These are phyloP conservation scores for Burhinus oedicnemus DNA, from an alignment of 2,113 vertebrate genomes.

Conservation along the genomic window DNA sequence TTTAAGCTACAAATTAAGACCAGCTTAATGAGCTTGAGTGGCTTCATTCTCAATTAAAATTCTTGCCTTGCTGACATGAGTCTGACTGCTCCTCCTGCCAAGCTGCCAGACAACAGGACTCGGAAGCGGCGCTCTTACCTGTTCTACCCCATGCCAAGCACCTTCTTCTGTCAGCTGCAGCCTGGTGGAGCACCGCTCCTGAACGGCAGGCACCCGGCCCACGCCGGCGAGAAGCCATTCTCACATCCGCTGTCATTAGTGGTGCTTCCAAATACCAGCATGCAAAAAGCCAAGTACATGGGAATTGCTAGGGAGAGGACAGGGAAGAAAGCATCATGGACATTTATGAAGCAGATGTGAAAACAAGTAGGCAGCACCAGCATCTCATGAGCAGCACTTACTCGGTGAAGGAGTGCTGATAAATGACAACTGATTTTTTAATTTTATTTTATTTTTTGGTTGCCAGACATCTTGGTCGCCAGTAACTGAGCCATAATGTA, in stretches of 20 bases:
- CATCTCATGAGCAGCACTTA: not conserved
- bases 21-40: constrained; percentile 26
- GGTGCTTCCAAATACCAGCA: not conserved
- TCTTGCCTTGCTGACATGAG: not conserved
- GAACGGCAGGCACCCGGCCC: not conserved
- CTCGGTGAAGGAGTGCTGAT: constrained; percentile 4
- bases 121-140: not conserved
- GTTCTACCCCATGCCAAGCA: not conserved
- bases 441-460: not conserved
- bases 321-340: not conserved
- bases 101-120: not conserved
- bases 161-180: not conserved
- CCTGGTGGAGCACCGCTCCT: not conserved
- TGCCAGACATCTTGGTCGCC: not conserved
- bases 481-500: not conserved
- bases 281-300: not conserved
- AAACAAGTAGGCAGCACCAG: not conserved
- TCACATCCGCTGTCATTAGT: not conserved
- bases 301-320: not conserved
- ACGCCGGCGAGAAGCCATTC: not conserved
- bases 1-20: not conserved
- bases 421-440: constrained; percentile 4
- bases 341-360: not conserved
- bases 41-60: not conserved
- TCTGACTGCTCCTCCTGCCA: not conserved